Evolutionary conservation across 53 echinoderm and acorn worm species (phyloP), one percentile per base, ranked within the genome.

Genomic region (Glandiceps talaboti): DNA sequence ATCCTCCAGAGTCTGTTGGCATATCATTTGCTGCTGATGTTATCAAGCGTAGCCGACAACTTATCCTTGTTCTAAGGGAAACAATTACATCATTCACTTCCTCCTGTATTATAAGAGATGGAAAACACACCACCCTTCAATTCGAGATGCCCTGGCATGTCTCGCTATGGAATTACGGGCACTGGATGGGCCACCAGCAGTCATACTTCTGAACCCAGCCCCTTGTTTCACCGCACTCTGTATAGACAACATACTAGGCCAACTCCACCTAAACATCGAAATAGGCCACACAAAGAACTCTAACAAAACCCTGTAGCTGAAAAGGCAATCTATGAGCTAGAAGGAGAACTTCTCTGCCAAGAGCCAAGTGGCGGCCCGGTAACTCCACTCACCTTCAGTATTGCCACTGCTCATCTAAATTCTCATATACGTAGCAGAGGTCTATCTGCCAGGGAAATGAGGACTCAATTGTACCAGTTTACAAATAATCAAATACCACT

Each of bases 271-370:
- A 0, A 72, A 25, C 79, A 74, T 86, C 1, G 82, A 78, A 79
- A 32, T 82, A 31, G 74, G 89, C 12, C 80, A 79, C 25, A 74
- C 64, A 6, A 45, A 45, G 20, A 45, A 45, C 64, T 20, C 6
- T 12, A 45, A 45, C 64, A 45, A 73, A 89, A 89, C 28, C 87
- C 89, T 29, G 82, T 92, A 0, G 90, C 86, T 26, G 86, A 90
- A 27, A 90, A 87, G 75, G 94, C 88, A 29, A 75, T 93, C 12
- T 84, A 76, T 1, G 88, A 93, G 73, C 80, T 88, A 0, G 86
- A 88, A 33, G 90, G 88, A 32, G 90, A 94, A 30, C 33, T 84
- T 0, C 83, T 94, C 28, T 76, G 72, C 32, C 45, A 75, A 32
- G 86, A 87, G 30, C 85, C 92, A 14, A n/a, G 31, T 33, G 80